Evolutionary conservation across 2,797 vertebrate genomes (phyloP).

Genomic region (Phataginus tetradactyla): DNA sequence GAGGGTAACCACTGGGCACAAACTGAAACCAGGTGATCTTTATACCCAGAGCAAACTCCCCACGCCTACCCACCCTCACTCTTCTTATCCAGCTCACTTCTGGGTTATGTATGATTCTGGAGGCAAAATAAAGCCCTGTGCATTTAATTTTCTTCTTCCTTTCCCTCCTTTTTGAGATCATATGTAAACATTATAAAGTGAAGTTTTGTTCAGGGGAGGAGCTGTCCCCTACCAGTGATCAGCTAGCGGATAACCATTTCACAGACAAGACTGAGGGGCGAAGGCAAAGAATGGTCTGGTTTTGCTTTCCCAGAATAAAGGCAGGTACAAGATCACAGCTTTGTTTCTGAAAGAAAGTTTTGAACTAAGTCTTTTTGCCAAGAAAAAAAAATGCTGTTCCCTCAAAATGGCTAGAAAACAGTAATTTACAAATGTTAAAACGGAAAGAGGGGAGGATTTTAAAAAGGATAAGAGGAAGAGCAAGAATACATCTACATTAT

Average conservation of each 20-base stretch:
- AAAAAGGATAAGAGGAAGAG: neutral
- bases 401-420: conserved; percentile 3
- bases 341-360: conserved; percentile 49
- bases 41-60: neutral
- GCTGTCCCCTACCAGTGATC: neutral
- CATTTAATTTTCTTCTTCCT: conserved; percentile 38
- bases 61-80: neutral
- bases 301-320: conserved; percentile 43
- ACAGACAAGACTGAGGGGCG: neutral
- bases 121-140: conserved; percentile 37
- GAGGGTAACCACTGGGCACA: neutral
- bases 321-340: conserved; percentile 1
- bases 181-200: conserved; percentile 49
- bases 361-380: neutral
- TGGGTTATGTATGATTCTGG: conserved; percentile 22
- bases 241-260: conserved; percentile 8
- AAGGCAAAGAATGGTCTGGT: neutral
- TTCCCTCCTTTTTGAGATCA: neutral
- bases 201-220: conserved; percentile 25
- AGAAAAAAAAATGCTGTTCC: neutral
- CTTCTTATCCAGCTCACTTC: conserved; percentile 34
- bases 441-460: neutral
- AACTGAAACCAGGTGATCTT: neutral
- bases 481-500: neutral
- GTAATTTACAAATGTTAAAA: neutral